Evolutionary conservation across 2,113 vertebrate genomes (phyloP), one percentile per base, ranked within the genome.

Genomic region (Gasterosteus aculeatus): DNA sequence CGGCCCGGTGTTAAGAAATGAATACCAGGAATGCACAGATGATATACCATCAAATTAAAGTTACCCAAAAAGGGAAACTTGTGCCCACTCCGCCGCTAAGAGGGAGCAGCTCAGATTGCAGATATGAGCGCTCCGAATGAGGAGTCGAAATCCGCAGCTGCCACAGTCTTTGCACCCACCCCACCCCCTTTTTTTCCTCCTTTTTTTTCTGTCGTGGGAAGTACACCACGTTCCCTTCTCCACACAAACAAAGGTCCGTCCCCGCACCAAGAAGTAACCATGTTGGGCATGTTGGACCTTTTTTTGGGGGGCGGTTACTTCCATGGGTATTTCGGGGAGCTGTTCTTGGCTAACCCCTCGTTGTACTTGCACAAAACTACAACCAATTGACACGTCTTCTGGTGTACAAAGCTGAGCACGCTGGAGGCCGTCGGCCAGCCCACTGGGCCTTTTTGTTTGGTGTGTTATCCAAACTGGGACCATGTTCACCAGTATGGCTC

Each of bases 171-270:
- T 54, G 77, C 79, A 54, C 79, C 39, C 78, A 38, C 61, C 73
- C 38, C 56, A 14, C 8, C 69, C n/a, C 53, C 7, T 29, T 72
- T 78, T 39, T 66, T 73, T 12, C 22, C 60, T 75, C 26, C 33
- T 33, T 29, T 42, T 65, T 63, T 78, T 79, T 80, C 73, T 78
- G 49, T 79, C 69, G 72, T 89, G 83, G 86, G 77, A 87, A 90
- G 83, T 78, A 77, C 74, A 75, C 69, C n/a, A 70, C 15, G 60
- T 90, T 88, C 82, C 81, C 81, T 69, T 83, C 78, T 73, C 71
- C 3, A 8, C 56, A 85, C 68, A 87, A 84, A 83, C 74, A 75
- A 78, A 85, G 59, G 73, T 78, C 65, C 85, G 82, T 84, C 58
- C 76, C 77, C 67, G 53, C 46, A 26, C 72, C 62, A 35, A 58